Evolutionary conservation across 2,113 vertebrate species (phyloP).

Genomic region (Garra rufa): DNA sequence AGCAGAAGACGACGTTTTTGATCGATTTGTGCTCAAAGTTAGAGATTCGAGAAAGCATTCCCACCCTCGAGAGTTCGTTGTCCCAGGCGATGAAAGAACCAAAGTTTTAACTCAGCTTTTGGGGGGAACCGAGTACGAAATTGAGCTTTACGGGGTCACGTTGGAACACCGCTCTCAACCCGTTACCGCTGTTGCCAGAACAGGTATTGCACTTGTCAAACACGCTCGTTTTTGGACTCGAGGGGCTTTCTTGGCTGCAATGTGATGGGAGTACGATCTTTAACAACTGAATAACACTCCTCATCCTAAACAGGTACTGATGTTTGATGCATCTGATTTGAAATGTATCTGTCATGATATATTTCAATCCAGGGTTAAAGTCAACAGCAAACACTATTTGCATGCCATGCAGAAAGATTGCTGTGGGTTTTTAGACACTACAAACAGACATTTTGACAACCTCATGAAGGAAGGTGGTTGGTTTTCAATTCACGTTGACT

Average conservation of each 20-base stretch:
- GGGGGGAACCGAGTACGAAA: slow-evolving; percentile 90
- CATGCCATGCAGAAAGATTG: neutral
- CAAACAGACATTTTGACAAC: neutral
- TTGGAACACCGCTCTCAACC: slow-evolving; percentile 88
- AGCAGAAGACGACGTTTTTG: slow-evolving; percentile 86
- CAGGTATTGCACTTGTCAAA: slow-evolving; percentile 82
- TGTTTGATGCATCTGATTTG: neutral
- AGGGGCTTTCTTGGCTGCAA: slow-evolving; percentile 22
- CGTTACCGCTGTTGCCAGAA: slow-evolving; percentile 82
- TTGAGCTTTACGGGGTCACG: slow-evolving; percentile 89
- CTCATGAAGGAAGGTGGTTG: neutral
- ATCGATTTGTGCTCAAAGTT: slow-evolving; percentile 93
- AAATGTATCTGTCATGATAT: slow-evolving; percentile 38
- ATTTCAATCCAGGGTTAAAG: slow-evolving; percentile 39
- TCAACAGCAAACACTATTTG: neutral
- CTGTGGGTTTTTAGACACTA: neutral
- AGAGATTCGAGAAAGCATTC: slow-evolving; percentile 86
- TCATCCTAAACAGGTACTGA: slow-evolving; percentile 30
- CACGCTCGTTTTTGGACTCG: neutral
- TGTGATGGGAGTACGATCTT: slow-evolving; percentile 26
- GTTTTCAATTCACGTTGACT: slow-evolving; percentile 7
- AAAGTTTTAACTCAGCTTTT: slow-evolving; percentile 85
- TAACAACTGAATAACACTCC: slow-evolving; percentile 26
- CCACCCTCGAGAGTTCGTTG: slow-evolving; percentile 81
- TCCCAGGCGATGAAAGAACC: slow-evolving; percentile 81